Evolutionary conservation across 30 jellyfish, hydroid and myxozoan genomes (phyloP).

Genomic region (Clytia hemisphaerica): DNA sequence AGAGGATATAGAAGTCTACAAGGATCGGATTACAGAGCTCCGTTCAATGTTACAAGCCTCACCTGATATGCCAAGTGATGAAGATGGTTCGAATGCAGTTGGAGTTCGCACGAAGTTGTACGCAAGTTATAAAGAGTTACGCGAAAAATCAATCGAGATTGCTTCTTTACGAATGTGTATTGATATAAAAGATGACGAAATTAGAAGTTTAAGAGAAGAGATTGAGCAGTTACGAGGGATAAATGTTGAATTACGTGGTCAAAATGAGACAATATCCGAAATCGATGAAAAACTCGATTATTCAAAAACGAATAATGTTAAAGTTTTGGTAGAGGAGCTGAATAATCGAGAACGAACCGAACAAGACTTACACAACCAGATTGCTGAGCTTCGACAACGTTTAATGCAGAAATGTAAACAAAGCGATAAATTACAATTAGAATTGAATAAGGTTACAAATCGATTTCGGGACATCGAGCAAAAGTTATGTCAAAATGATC

Average conservation of each 20-base stretch:
- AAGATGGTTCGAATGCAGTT: neutral
- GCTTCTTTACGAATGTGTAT: slow-evolving; percentile 55
- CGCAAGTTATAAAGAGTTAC: slow-evolving; percentile 60
- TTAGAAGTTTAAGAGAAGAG: slow-evolving; percentile 45
- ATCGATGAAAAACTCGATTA: neutral
- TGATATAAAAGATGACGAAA: slow-evolving; percentile 49
- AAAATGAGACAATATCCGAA: neutral
- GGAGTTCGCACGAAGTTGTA: slow-evolving; percentile 21
- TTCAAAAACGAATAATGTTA: slow-evolving; percentile 4
- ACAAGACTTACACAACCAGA: slow-evolving; percentile 18
- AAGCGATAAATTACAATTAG: slow-evolving; percentile 23
- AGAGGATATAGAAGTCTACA: neutral
- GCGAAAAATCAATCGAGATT: slow-evolving; percentile 67
- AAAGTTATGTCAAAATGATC: neutral
- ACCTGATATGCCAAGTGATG: neutral
- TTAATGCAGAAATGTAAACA: slow-evolving; percentile 22
- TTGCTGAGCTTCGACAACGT: slow-evolving; percentile 8
- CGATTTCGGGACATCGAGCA: neutral
- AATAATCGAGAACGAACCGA: slow-evolving; percentile 3
- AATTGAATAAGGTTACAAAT: slow-evolving; percentile 3
- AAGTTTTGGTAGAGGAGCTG: neutral
- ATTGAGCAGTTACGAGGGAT: too few species aligned
- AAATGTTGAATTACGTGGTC: too few species aligned
- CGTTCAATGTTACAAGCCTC: slow-evolving; percentile 5
- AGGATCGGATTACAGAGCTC: neutral